Percentiles rank a stretch among this genome's conserved stretches.
Evolutionary conservation across 2,888 invertebrate species (phyloP).

Genomic region (Cephus sareptanus): DNA sequence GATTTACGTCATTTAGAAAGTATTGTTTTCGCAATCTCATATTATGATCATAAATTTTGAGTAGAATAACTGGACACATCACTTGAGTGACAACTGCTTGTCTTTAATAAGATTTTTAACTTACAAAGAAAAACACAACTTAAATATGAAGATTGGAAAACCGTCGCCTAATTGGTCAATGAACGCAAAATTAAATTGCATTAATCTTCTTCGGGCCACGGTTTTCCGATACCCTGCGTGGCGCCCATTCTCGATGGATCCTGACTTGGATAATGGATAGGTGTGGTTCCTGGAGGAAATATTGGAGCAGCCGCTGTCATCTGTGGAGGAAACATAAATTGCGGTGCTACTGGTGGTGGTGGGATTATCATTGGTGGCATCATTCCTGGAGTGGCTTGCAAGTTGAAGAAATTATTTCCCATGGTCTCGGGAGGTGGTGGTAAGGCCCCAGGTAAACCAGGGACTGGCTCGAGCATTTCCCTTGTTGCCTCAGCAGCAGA

Average conservation of each 20-base stretch:
- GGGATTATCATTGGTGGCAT: constrained; percentile 65
- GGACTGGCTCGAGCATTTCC: constrained; percentile 78
- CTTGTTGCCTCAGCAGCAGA: constrained; percentile 67
- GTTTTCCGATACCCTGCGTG: constrained; percentile 62
- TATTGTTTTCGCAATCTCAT: neutral
- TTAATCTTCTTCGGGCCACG: constrained; percentile 61
- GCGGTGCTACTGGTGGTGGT: constrained; percentile 66
- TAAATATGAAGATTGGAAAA: neutral
- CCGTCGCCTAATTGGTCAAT: neutral
- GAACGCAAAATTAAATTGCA: neutral
- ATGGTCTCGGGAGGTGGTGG: constrained; percentile 72
- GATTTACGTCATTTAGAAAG: neutral
- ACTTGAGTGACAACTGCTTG: neutral
- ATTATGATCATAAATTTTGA: neutral
- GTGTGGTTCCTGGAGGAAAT: constrained; percentile 69
- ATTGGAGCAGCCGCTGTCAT: constrained; percentile 65
- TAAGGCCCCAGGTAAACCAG: constrained; percentile 80
- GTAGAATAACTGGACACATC: neutral
- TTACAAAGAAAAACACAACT: neutral
- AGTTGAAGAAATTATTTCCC: constrained; percentile 77
- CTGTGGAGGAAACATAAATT: constrained; percentile 64
- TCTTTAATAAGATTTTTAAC: neutral
- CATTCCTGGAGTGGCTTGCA: constrained; percentile 65
- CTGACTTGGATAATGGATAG: constrained; percentile 95
- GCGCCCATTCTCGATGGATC: constrained; percentile 94